phyloP scores from a whole-genome alignment of 2,113 vertebrate genomes.

The Cavia porcellus region DNA sequence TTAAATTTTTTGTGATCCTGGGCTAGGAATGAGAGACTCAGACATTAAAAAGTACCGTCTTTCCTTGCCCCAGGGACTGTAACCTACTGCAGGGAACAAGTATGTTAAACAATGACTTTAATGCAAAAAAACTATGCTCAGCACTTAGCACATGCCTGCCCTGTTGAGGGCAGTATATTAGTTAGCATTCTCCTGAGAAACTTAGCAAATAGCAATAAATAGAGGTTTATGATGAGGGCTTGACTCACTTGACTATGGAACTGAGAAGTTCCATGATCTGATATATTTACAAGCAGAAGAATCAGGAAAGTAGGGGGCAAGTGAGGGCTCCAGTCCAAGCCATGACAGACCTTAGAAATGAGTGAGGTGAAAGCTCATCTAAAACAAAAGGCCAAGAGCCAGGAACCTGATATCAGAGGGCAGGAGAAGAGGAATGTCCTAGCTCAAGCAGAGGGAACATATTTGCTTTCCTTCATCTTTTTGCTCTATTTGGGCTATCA shows the following conservation, averaged over 20 bases:
- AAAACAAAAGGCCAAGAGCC: not conserved
- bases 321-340: not conserved
- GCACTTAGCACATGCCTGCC: not conserved
- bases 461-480: not conserved
- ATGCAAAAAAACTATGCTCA: not conserved
- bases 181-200: not conserved
- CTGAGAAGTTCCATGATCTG: not conserved
- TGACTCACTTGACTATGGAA: not conserved
- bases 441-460: not conserved
- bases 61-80: not conserved
- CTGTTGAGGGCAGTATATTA: too few relatives aligned
- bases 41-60: not conserved
- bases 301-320: not conserved
- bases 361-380: too few relatives aligned
- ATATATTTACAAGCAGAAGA: not conserved
- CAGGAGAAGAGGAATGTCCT: not conserved
- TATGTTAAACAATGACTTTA: not conserved
- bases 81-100: not conserved
- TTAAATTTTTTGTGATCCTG: not conserved
- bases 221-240: not conserved
- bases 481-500: not conserved
- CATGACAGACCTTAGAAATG: not conserved
- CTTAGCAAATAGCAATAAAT: not conserved
- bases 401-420: not conserved
- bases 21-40: not conserved